Evolutionary conservation across 2,888 invertebrate genomes (phyloP).

Genomic region (Trachelus iudaicus): DNA sequence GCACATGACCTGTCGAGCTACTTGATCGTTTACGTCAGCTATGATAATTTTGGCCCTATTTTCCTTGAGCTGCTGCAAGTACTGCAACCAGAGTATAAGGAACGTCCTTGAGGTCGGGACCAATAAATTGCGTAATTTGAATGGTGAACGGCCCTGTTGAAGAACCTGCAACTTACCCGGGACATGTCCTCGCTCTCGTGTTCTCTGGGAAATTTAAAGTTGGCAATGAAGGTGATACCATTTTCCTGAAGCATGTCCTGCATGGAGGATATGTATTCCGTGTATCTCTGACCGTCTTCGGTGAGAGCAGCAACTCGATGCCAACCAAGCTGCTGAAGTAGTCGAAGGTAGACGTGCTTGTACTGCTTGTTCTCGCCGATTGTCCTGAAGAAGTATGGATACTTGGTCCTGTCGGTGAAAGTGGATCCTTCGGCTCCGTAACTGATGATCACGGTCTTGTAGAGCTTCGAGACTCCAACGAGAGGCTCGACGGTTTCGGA

Average conservation of each 20-base stretch:
- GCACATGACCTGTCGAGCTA: slow-evolving; percentile 83
- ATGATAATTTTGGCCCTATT: slow-evolving; percentile 81
- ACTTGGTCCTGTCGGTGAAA: slow-evolving; percentile 75
- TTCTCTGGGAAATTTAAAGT: slow-evolving; percentile 76
- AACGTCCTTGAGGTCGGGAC: background rate
- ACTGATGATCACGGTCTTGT: slow-evolving; percentile 78
- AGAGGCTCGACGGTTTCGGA: slow-evolving; percentile 85
- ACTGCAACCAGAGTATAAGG: slow-evolving; percentile 63
- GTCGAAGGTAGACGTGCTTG: slow-evolving; percentile 73
- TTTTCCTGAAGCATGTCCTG: slow-evolving; percentile 74
- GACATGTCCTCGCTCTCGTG: slow-evolving; percentile 69
- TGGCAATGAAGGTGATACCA: slow-evolving; percentile 74
- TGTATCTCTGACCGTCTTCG: slow-evolving; percentile 83
- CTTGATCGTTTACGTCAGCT: slow-evolving; percentile 80
- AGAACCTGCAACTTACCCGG: slow-evolving; percentile 65
- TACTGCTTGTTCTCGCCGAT: slow-evolving; percentile 82
- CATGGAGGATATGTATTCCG: slow-evolving; percentile 79
- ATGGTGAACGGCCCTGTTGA: background rate
- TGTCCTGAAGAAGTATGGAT: slow-evolving; percentile 84
- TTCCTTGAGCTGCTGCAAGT: slow-evolving; percentile 73
- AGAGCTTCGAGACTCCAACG: slow-evolving; percentile 80
- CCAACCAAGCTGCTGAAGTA: slow-evolving; percentile 75
- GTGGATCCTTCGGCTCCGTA: slow-evolving; percentile 83
- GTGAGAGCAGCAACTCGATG: slow-evolving; percentile 79
- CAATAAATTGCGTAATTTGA: background rate